A percentile compares a stretch with the other conserved stretches of the same genome.
Evolutionary conservation across 2,888 invertebrate genomes (phyloP).

Genomic region (Ethmia dodecea): DNA sequence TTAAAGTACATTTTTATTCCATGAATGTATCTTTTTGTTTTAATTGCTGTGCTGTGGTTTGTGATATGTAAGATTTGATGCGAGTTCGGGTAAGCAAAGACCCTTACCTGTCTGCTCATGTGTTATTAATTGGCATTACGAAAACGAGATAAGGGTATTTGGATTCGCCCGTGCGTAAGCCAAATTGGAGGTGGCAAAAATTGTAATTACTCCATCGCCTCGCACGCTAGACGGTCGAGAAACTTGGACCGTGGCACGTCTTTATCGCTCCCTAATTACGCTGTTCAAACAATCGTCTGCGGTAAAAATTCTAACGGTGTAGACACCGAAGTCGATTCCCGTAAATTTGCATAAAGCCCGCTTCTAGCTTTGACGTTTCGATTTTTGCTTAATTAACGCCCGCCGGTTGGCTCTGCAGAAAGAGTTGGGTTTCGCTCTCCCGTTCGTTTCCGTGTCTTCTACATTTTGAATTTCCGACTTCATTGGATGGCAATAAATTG

Average conservation of each 20-base stretch:
- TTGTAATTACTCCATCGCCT: conserved; percentile 2
- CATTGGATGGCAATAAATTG: conserved; percentile 59
- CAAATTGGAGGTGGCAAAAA: conserved; percentile 1
- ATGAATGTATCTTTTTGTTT: no score
- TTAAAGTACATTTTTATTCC: no score
- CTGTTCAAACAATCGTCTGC: conserved; percentile 59
- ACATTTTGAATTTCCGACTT: conserved; percentile 52
- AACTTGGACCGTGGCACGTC: conserved; percentile 25
- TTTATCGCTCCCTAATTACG: conserved; percentile 55
- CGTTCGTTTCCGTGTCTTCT: conserved; percentile 49
- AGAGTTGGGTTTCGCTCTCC: conserved; percentile 58
- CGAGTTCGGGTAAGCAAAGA: no score
- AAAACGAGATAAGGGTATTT: no score
- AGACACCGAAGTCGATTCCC: conserved; percentile 65
- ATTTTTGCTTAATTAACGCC: conserved; percentile 75
- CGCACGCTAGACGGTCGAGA: conserved; percentile 8
- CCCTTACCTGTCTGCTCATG: no score
- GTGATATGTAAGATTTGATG: no score
- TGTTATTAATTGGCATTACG: no score
- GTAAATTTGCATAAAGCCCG: conserved; percentile 69
- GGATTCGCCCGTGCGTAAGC: no score
- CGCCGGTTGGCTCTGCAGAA: conserved; percentile 46
- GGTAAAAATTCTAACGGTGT: conserved; percentile 59
- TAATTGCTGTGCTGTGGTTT: no score
- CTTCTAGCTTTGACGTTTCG: conserved; percentile 69